Evolutionary conservation across 2,888 invertebrate genomes (phyloP).

Genomic region (Scaptomyza flava): DNA sequence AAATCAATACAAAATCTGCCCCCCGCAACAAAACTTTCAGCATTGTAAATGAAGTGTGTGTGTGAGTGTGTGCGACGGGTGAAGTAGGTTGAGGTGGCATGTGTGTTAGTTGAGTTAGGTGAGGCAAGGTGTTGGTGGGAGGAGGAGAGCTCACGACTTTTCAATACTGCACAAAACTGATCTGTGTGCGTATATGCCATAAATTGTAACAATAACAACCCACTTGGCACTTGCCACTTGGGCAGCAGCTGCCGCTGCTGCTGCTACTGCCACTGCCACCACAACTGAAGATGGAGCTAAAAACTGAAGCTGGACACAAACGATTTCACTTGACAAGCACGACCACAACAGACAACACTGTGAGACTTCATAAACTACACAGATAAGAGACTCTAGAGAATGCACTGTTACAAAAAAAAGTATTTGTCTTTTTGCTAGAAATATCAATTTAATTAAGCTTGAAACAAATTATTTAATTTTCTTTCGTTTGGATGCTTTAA

Average conservation of each 20-base stretch:
- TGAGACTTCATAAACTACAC: not conserved
- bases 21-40: constrained; percentile 13
- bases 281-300: constrained; percentile 12
- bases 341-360: constrained; percentile 1
- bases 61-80: not conserved
- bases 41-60: constrained; percentile 33
- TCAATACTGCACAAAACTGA: constrained; percentile 39
- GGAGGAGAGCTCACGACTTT: constrained; percentile 24
- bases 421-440: too few species aligned
- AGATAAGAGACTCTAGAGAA: constrained; percentile 1
- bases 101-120: not conserved
- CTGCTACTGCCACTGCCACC: not conserved
- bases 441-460: too few species aligned
- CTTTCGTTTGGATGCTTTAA: too few species aligned
- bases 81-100: constrained; percentile 18
- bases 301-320: constrained; percentile 46
- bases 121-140: constrained; percentile 8
- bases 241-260: constrained; percentile 33
- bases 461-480: too few species aligned
- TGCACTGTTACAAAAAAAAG: constrained; percentile 1
- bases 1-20: constrained; percentile 73
- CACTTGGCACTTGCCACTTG: constrained; percentile 58
- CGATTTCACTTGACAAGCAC: constrained; percentile 72
- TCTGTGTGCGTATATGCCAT: constrained; percentile 76
- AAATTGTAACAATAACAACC: constrained; percentile 75